Percentiles rank a stretch among this genome's conserved stretches.
These are phyloP conservation scores for Adelosebastes latens DNA, from an alignment of 2,797 vertebrate species.

Conservation along the genomic window DNA sequence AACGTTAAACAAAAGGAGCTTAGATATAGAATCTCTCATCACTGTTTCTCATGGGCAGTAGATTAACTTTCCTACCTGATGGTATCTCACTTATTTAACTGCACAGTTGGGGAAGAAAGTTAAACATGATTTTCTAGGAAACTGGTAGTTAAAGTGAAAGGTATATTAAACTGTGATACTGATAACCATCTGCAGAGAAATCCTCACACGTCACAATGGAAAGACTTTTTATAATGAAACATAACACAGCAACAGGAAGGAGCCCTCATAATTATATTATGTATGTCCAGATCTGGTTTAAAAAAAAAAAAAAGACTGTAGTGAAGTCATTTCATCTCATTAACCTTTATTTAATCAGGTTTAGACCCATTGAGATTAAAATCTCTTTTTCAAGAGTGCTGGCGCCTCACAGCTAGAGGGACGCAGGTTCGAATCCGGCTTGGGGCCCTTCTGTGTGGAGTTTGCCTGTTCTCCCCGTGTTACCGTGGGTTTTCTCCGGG, in stretches of 20 bases:
- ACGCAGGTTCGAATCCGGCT: too few relatives aligned
- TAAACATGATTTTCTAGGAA: not conserved
- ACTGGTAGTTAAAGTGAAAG: not conserved
- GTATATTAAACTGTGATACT: not conserved
- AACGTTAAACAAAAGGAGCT: constrained; percentile 87
- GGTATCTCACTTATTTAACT: constrained; percentile 27
- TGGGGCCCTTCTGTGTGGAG: too few relatives aligned
- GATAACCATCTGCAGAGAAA: not conserved
- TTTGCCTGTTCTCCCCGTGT: too few relatives aligned
- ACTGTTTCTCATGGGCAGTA: constrained; percentile 55
- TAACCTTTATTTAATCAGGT: too few relatives aligned
- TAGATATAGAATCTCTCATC: constrained; percentile 88
- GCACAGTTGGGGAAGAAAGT: not conserved
- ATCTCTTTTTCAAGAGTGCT: too few relatives aligned
- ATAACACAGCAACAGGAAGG: not conserved
- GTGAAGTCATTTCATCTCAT: not conserved
- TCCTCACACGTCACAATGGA: not conserved
- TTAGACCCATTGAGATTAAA: too few relatives aligned
- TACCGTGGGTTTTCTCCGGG: too few relatives aligned
- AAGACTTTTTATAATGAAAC: not conserved
- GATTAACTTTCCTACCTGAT: constrained; percentile 65
- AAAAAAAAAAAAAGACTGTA: not conserved
- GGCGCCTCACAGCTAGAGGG: too few relatives aligned
- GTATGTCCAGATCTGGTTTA: not conserved
- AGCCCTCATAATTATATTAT: not conserved